Evolutionary conservation across 35 echinoderm and acorn worm genomes (phyloP).

Genomic region (Diadema setosum): DNA sequence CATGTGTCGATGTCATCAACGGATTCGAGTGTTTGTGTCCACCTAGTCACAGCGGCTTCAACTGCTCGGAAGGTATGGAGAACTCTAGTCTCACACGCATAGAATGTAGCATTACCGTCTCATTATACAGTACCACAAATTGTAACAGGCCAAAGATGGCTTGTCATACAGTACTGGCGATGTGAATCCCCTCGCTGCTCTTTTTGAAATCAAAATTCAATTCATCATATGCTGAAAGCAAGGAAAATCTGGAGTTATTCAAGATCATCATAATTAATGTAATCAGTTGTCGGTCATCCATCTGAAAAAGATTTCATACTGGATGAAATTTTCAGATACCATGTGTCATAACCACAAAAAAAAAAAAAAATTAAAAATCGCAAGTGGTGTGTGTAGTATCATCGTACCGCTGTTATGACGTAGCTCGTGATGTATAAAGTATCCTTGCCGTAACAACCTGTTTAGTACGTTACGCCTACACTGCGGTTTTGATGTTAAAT

Average conservation of each 20-base stretch:
- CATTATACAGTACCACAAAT: neutral
- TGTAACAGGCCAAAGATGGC: neutral
- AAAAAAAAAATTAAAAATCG: too few relatives aligned
- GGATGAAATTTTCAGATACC: too few relatives aligned
- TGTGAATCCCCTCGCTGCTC: neutral
- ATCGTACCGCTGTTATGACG: too few relatives aligned
- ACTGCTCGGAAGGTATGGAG: neutral
- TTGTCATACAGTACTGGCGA: neutral
- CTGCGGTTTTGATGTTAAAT: neutral
- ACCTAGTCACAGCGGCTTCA: neutral
- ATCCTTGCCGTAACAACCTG: neutral
- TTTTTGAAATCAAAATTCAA: too few relatives aligned
- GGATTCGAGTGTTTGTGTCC: neutral
- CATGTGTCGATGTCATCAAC: neutral
- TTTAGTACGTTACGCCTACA: neutral
- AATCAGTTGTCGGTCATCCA: too few relatives aligned
- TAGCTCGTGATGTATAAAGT: neutral
- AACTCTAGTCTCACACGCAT: neutral
- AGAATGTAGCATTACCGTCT: neutral
- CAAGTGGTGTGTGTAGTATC: too few relatives aligned
- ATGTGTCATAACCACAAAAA: too few relatives aligned
- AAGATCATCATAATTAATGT: too few relatives aligned
- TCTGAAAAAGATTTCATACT: too few relatives aligned
- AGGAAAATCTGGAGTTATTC: too few relatives aligned
- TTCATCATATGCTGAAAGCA: too few relatives aligned